Evolutionary conservation across 2,888 invertebrate genomes (phyloP).

Genomic region (Trachelus stipa): DNA sequence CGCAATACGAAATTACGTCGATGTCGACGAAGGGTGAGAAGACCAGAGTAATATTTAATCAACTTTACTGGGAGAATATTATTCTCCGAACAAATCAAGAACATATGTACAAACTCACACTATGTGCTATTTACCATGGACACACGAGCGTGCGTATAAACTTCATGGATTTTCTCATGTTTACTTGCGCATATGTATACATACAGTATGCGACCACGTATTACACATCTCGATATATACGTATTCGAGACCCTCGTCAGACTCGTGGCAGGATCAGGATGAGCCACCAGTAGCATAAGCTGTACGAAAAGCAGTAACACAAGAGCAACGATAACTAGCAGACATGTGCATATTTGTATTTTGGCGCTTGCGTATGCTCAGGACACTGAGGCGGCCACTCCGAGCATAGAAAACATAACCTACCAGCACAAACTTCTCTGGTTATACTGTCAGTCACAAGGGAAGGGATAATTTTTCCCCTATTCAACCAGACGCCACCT

Average conservation of each 20-base stretch:
- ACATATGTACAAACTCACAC: slow-evolving; percentile 54
- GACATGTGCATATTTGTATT: neutral
- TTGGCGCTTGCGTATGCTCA: neutral
- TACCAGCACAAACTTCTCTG: neutral
- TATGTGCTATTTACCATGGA: neutral
- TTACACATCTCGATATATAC: neutral
- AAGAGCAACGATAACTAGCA: neutral
- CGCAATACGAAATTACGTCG: neutral
- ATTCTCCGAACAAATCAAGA: slow-evolving; percentile 64
- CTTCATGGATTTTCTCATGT: neutral
- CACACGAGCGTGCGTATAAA: neutral
- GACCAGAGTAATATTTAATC: slow-evolving; percentile 61
- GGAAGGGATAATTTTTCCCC: neutral
- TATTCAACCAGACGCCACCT: neutral
- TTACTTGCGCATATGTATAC: neutral
- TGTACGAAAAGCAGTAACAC: neutral
- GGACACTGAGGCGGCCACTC: neutral
- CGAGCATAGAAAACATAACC: neutral
- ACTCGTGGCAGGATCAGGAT: neutral
- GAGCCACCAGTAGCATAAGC: neutral
- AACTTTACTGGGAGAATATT: slow-evolving; percentile 61
- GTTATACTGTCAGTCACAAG: neutral
- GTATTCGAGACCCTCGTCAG: neutral
- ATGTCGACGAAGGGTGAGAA: neutral
- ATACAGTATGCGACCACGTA: neutral